Conservation (phyloP, 1,140 invertebrate genomes). For the Brachionus calyciflorus region DNA sequence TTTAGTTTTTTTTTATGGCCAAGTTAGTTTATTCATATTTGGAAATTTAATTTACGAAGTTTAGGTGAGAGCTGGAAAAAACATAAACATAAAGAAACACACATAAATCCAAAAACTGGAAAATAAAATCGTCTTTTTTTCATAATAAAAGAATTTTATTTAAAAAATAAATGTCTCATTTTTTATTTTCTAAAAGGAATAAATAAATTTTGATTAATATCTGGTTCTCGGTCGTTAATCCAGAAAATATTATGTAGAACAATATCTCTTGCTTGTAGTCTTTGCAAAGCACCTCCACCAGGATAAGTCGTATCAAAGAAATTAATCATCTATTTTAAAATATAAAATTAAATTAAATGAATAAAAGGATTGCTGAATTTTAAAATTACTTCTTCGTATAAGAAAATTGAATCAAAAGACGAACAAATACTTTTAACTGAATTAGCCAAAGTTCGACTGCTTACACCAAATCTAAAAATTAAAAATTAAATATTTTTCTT, state of each 20-base stretch:
- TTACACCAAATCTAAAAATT: slow-evolving; percentile 8
- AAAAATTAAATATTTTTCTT: background rate
- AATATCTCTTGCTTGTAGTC: slow-evolving; percentile 26
- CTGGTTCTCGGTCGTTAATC: slow-evolving; percentile 21
- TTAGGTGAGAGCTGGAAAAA: no score
- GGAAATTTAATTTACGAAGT: no score
- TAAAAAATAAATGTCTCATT: background rate
- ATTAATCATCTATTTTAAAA: background rate
- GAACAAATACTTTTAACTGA: slow-evolving; percentile 36
- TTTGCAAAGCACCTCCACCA: background rate
- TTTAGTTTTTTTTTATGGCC: no score
- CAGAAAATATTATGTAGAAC: slow-evolving; percentile 31
- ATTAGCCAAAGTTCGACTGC: slow-evolving; percentile 33
- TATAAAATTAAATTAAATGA: no score
- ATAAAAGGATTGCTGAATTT: no score
- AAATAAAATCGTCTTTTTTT: no score
- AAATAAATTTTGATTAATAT: background rate
- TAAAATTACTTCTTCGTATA: background rate
- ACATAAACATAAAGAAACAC: no score
- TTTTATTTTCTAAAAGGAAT: background rate
- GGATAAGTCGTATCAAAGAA: slow-evolving; percentile 31
- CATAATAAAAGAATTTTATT: background rate
- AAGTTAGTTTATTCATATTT: no score
- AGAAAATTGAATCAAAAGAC: slow-evolving; percentile 22
- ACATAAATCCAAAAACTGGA: no score